Evolutionary conservation across 92 coral and sea anemone species (phyloP), one percentile per base, ranked within the genome.

Genomic region (Anthopleura xanthogrammica): DNA sequence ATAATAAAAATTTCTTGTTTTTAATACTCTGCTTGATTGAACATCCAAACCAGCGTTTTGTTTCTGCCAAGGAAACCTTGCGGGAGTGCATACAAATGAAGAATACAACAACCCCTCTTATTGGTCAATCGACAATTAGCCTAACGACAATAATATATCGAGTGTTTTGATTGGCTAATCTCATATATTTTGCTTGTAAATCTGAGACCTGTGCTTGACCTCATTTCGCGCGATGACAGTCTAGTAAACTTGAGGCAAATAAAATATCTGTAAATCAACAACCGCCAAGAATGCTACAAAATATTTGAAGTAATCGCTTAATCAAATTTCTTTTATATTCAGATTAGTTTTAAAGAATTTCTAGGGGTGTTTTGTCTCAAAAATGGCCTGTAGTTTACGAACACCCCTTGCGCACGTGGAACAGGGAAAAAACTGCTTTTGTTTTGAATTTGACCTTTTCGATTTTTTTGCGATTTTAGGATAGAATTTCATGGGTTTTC

Each of bases 11-110:
- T 2, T 54, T 16, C 76, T 81, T 81, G 84, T 81, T 81, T 81
- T 81, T 60, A 81, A 68, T 81, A 68, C 77, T 66, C 84, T 81
- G 84, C 84, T 81, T 81, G 43, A 81, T 39, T 81, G 77, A 77
- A 79, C 88, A 79, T 70, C 64, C 41, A 50, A 68, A 43, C 76
- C 64, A 84, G 62, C 55, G 48, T 65, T 78, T 29, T 60, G 50
- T 78, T 73, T 41, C 72, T 52, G 77, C 57, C 39, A 65, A 52
- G 75, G 41, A 50, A 78, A 75, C 88, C 73, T 78, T 76, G 88
- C 88, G 88, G 88, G 88, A 85, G 88, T 85, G 83, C 73, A 60
- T 62, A 42, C 83, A 41, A 72, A 71, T 78, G 71, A 17, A 43
- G 19, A 41, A 85, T 78, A 85, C 81, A 78, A 85, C 83, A 56